Percentiles rank a stretch among this genome's conserved stretches.
phyloP scores from a whole-genome alignment of 2,113 vertebrate species.

The Perca fluviatilis region DNA sequence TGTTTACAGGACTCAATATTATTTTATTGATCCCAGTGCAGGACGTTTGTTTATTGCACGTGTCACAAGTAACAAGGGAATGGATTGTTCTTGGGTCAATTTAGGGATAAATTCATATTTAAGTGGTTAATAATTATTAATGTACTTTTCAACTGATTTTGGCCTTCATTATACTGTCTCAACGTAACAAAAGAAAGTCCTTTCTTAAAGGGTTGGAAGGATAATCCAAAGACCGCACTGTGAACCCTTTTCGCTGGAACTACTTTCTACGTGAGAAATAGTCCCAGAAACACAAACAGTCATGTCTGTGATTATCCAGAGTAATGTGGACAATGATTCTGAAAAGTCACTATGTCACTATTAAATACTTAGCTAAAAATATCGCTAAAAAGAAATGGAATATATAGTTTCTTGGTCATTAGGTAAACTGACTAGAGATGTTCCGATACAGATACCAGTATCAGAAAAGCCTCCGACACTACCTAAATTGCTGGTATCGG shows the following conservation, averaged over 20 bases:
- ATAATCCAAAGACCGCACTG: background rate
- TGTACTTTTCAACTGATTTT: background rate
- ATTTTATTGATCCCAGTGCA: background rate
- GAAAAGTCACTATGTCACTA: background rate
- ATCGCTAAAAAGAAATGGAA: background rate
- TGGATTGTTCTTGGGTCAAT: too few relatives aligned
- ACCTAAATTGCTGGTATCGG: too few relatives aligned
- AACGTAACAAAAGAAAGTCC: background rate
- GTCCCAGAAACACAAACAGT: too few relatives aligned
- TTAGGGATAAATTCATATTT: background rate
- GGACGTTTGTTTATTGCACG: background rate
- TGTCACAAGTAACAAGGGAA: background rate
- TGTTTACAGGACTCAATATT: background rate
- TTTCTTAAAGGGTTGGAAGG: background rate
- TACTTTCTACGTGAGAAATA: background rate
- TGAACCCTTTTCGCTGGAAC: background rate
- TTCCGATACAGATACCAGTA: too few relatives aligned
- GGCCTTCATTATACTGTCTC: background rate
- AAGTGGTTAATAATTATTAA: background rate
- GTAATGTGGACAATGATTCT: background rate
- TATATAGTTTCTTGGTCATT: too few relatives aligned
- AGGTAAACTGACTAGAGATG: too few relatives aligned
- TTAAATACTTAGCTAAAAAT: too few relatives aligned
- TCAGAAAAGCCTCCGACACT: too few relatives aligned
- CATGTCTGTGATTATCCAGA: background rate